A percentile compares a stretch with the other conserved stretches of the same genome.
Conservation (phyloP, 1,140 invertebrate genomes). For the Parasteatoda tepidariorum region DNA sequence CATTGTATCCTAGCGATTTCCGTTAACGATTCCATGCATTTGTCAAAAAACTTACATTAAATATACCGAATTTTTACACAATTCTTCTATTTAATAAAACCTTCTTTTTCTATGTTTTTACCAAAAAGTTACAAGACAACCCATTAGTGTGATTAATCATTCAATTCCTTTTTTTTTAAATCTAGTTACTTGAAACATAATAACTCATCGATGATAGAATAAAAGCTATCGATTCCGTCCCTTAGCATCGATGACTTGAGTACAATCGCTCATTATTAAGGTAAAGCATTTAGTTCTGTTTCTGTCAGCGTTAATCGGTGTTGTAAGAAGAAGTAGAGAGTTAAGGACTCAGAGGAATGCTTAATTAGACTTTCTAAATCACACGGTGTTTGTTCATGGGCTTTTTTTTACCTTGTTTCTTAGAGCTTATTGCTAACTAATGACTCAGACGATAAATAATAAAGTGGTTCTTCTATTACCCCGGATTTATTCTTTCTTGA, state of each 20-base stretch:
- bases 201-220: constrained; percentile 28
- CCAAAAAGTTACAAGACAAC: neutral
- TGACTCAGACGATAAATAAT: constrained; percentile 27
- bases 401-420: constrained; percentile 26
- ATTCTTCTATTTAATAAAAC: neutral
- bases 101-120: neutral
- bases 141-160: constrained; percentile 49
- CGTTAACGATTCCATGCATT: too few relatives aligned
- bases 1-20: too few relatives aligned
- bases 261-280: constrained; percentile 52
- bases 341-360: constrained; percentile 20
- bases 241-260: neutral
- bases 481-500: too few relatives aligned
- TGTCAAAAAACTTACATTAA: too few relatives aligned
- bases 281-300: constrained; percentile 31
- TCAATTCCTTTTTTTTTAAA: neutral
- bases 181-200: constrained; percentile 2
- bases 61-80: neutral
- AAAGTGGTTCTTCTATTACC: too few relatives aligned
- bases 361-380: constrained; percentile 51
- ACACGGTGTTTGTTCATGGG: constrained; percentile 44
- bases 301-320: constrained; percentile 49
- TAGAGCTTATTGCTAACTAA: constrained; percentile 39
- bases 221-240: neutral
- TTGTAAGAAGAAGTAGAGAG: constrained; percentile 12